Evolutionary conservation across 2,797 vertebrate species (phyloP).

Genomic region (Catostomus latipinnis): DNA sequence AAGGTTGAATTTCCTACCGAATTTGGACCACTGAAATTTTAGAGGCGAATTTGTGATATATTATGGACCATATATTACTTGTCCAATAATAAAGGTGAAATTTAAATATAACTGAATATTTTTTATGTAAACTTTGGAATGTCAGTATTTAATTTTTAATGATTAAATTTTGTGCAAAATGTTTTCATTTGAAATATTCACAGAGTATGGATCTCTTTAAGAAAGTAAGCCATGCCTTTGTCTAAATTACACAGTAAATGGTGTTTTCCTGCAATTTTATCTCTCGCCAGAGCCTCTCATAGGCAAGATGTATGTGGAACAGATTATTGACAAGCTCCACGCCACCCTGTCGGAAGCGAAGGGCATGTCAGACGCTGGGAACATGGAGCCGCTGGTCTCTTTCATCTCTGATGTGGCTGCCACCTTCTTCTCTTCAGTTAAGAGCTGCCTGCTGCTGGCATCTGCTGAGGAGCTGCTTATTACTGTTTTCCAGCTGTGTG

Average conservation of each 20-base stretch:
- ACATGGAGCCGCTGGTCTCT: constrained; percentile 87
- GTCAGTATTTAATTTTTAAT: no score
- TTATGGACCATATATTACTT: no score
- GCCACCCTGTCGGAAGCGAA: constrained; percentile 87
- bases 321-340: constrained; percentile 91
- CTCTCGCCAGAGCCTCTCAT: constrained; percentile 85
- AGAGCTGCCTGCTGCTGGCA: constrained; percentile 85
- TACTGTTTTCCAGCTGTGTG: constrained; percentile 91
- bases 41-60: no score
- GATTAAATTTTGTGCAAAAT: no score
- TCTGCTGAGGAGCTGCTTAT: constrained; percentile 92
- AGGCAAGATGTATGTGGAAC: constrained; percentile 86
- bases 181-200: no score
- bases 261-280: constrained; percentile 31
- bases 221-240: background rate
- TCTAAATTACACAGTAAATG: background rate
- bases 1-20: no score
- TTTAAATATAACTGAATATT: no score
- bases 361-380: constrained; percentile 86
- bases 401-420: constrained; percentile 93
- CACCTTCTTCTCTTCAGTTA: constrained; percentile 91
- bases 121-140: no score
- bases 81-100: no score
- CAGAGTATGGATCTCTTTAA: no score
- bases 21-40: no score